Percentiles rank a stretch among this genome's conserved stretches.
Conservation (phyloP, 2,113 vertebrate species). For the Alexandromys fortis region DNA sequence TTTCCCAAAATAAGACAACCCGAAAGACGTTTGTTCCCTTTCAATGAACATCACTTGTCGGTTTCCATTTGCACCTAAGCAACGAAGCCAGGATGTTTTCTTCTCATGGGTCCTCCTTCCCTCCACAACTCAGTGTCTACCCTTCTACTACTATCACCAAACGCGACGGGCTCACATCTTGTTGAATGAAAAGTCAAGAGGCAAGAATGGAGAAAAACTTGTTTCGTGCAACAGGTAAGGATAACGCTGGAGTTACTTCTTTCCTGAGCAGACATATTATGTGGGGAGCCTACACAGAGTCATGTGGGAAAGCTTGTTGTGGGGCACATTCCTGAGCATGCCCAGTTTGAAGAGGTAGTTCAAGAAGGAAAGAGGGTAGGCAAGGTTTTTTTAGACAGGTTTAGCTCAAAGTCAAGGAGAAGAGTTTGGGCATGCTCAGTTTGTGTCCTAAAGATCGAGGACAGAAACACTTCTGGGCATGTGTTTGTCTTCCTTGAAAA, state of each 20-base stretch:
- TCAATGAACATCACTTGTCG: not conserved
- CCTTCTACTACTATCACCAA: not conserved
- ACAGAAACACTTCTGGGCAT: not conserved
- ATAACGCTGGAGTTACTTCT: not conserved
- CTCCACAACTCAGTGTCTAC: not conserved
- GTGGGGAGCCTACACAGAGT: not conserved
- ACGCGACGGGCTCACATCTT: not conserved
- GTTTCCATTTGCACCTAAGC: not conserved
- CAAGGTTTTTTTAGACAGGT: not conserved
- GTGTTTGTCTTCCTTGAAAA: not conserved
- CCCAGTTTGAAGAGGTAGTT: not conserved
- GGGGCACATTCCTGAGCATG: not conserved
- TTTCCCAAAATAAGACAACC: not conserved
- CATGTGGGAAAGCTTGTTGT: not conserved
- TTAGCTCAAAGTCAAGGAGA: not conserved
- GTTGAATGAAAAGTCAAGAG: not conserved
- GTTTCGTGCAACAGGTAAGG: not conserved
- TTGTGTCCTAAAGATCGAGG: not conserved
- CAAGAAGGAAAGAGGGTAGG: not conserved
- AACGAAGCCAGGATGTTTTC: not conserved
- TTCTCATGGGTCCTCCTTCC: not conserved
- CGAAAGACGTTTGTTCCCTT: not conserved
- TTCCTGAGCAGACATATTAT: not conserved
- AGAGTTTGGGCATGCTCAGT: not conserved
- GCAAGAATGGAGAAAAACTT: not conserved